Evolutionary conservation across 2,113 vertebrate genomes (phyloP), one percentile per base, ranked within the genome.

Genomic region (Anhinga anhinga): DNA sequence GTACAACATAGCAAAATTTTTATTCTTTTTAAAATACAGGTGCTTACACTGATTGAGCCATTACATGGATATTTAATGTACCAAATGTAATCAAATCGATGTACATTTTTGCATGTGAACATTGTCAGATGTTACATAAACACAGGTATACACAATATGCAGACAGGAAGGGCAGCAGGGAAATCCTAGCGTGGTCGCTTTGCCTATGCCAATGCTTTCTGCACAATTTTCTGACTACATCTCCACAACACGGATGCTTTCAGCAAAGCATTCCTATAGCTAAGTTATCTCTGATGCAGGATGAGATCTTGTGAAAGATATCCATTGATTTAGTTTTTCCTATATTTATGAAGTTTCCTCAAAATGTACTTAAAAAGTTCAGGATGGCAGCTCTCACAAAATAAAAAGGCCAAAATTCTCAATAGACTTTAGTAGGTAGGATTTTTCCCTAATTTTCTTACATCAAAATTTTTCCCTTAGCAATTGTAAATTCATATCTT

Each of bases 151-250:
- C 26, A 49, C 2, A 6, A 17, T 7, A 25, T 6, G 14, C 19
- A 58, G 16, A 67, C 10, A 45, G 42, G 26, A 83, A 77, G 15
- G 29, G 22, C 10, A 61, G 38, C 6, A 66, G 30, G 23, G 15
- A 79, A 58, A 61, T 38, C 52, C 15, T n/a, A 9, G 4, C 1
- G 0, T 14, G 19, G 22, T 47, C 4, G 8, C 9, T n/a, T 27
- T 34, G 15, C 19, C 6, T 40, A 23, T 14, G 11, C 40, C 77
- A 11, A n/a, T 27, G 3, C 7, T 58, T 79, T 80, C 70, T 26
- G 29, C 11, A 30, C 6, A 30, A 27, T 19, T 62, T 44, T 91
- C 38, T 82, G 56, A 74, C 27, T 67, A 72, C 40, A 27, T 26
- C 14, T 77, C 10, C 29, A 50, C 11, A 29, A 42, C 18, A 49